Percentiles rank a stretch among this genome's conserved stretches.
These are phyloP conservation scores for Prionailurus viverrinus DNA, from an alignment of 2,113 vertebrate genomes.

Conservation along the genomic window DNA sequence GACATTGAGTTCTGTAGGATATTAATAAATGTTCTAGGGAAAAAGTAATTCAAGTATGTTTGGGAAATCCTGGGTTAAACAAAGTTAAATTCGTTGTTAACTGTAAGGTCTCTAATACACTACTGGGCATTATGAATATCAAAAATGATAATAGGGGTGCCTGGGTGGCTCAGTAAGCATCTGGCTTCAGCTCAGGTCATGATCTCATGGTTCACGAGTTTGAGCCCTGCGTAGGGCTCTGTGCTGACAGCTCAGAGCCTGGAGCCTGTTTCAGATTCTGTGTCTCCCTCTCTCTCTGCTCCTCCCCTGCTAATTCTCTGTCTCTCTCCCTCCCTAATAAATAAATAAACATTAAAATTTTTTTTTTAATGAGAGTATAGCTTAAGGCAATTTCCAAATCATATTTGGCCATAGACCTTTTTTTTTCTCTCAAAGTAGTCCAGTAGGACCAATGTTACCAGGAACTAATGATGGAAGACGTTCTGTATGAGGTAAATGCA, in stretches of 20 bases:
- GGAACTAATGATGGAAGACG: slow-evolving; percentile 20
- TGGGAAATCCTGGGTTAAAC: not conserved
- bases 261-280: too few species aligned
- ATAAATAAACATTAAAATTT: too few species aligned
- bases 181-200: too few species aligned
- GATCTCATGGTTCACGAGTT: too few species aligned
- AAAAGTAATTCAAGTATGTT: not conserved
- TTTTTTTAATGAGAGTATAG: not conserved
- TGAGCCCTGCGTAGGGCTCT: too few species aligned
- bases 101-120: not conserved
- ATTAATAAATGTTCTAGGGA: not conserved
- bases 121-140: not conserved
- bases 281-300: too few species aligned
- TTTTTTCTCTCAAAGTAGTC: not conserved
- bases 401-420: not conserved
- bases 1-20: not conserved
- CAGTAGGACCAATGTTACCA: not conserved
- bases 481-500: not conserved
- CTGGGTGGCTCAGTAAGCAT: too few species aligned
- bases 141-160: not conserved
- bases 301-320: too few species aligned
- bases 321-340: too few species aligned
- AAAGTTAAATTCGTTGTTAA: not conserved
- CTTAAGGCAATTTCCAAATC: slow-evolving; percentile 31
- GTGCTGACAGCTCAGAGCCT: too few species aligned